A percentile compares a stretch with the other conserved stretches of the same genome.
Evolutionary conservation across 1,140 invertebrate species (phyloP).

Genomic region (Drosophila dunni): DNA sequence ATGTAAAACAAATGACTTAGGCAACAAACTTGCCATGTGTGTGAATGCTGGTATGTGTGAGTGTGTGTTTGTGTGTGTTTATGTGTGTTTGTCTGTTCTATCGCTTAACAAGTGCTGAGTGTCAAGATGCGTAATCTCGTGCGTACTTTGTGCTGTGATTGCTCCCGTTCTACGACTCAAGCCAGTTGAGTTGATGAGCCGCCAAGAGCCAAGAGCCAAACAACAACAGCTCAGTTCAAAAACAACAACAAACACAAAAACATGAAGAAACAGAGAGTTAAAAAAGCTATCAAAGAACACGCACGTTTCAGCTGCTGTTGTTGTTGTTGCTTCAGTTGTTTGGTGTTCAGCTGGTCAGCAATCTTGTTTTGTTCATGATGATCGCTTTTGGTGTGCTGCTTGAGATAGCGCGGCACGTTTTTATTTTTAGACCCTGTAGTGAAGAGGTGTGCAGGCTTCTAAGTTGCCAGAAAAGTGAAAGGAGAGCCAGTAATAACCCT

Average conservation of each 20-base stretch:
- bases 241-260: constrained; percentile 1
- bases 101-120: constrained; percentile 45
- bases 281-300: constrained; percentile 54
- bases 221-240: neutral
- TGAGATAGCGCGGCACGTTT: constrained; percentile 45
- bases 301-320: constrained; percentile 39
- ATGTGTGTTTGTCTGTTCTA: constrained; percentile 21
- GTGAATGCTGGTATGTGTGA: too few species aligned
- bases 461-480: too few species aligned
- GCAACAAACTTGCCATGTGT: constrained; percentile 35
- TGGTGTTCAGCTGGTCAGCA: constrained; percentile 44
- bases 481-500: too few species aligned
- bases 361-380: constrained; percentile 77
- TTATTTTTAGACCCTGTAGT: neutral
- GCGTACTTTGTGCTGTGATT: constrained; percentile 32
- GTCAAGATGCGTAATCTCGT: constrained; percentile 46
- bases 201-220: neutral
- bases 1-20: constrained; percentile 46
- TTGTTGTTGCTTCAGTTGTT: constrained; percentile 15
- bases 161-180: constrained; percentile 39
- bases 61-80: too few species aligned
- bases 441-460: too few species aligned
- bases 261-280: constrained; percentile 21
- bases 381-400: constrained; percentile 53
- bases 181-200: constrained; percentile 32